phyloP scores from a whole-genome alignment of 1,140 invertebrate genomes.

The Anadara kagoshimensis region DNA sequence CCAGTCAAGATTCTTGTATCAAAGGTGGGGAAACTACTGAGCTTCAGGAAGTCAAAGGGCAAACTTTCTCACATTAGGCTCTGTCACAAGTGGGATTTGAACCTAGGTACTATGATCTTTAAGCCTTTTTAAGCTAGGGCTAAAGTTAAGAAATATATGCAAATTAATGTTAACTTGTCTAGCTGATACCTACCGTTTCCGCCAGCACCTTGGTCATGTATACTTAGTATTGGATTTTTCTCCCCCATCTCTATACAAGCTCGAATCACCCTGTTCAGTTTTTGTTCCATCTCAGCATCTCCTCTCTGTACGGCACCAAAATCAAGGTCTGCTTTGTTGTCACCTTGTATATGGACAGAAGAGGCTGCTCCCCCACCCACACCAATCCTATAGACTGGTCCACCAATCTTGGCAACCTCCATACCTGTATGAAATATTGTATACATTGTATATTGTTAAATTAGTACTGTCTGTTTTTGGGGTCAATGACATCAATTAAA shows the following conservation, averaged over 20 bases:
- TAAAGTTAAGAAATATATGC: not conserved
- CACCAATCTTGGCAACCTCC: slow-evolving; percentile 93
- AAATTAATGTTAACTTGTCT: not conserved
- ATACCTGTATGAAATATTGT: too few species aligned
- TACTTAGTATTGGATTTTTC: slow-evolving; percentile 88
- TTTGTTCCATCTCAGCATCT: slow-evolving; percentile 99
- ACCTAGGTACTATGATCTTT: too few species aligned
- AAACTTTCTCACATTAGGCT: too few species aligned
- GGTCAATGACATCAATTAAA: too few species aligned
- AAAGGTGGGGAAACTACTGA: too few species aligned
- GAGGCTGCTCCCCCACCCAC: slow-evolving; percentile 97
- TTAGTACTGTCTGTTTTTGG: too few species aligned
- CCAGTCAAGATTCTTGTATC: too few species aligned
- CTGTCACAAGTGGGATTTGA: too few species aligned
- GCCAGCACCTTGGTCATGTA: slow-evolving; percentile 97
- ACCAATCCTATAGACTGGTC: slow-evolving; percentile 95
- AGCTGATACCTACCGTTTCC: slow-evolving; percentile 93
- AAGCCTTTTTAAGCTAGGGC: not conserved
- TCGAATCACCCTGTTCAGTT: slow-evolving; percentile 93
- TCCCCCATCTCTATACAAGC: slow-evolving; percentile 89
- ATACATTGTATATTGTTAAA: too few species aligned
- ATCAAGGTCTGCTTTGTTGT: slow-evolving; percentile 89
- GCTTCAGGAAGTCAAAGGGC: too few species aligned
- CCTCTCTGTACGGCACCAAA: slow-evolving; percentile 98
- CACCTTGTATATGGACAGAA: slow-evolving; percentile 92